Conservation (phyloP, 64 coral and sea anemone genomes). For the Hydrozoanthus tunicans region DNA sequence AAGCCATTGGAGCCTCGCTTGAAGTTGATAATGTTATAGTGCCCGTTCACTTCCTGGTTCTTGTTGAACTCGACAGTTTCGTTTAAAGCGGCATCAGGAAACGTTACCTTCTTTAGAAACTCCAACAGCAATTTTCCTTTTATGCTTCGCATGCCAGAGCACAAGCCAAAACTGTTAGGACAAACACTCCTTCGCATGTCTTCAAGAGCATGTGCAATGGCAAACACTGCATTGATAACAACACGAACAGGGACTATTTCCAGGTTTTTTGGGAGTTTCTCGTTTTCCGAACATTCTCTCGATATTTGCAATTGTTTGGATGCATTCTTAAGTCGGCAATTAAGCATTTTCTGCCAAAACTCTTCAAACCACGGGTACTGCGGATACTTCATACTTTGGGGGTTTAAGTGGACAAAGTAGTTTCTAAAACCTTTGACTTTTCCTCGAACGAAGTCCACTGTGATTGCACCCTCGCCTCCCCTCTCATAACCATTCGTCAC, state of each 20-base stretch:
- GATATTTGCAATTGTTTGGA: slow-evolving; percentile 13
- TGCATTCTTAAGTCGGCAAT: slow-evolving; percentile 51
- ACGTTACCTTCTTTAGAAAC: slow-evolving; percentile 85
- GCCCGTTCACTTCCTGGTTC: slow-evolving; percentile 89
- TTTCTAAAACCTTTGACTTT: slow-evolving; percentile 69
- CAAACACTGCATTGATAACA: slow-evolving; percentile 91
- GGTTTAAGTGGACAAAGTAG: slow-evolving; percentile 58
- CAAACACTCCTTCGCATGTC: slow-evolving; percentile 74
- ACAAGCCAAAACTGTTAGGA: slow-evolving; percentile 20
- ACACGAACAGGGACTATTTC: slow-evolving; percentile 85
- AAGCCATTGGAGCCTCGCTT: slow-evolving; percentile 55
- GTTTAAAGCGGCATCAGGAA: slow-evolving; percentile 81
- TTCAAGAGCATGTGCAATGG: slow-evolving; percentile 87
- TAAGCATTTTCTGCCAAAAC: slow-evolving; percentile 73
- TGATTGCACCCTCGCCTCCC: slow-evolving; percentile 74
- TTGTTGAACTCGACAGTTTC: slow-evolving; percentile 77
- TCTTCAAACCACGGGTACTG: slow-evolving; percentile 76
- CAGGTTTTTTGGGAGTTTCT: slow-evolving; percentile 55
- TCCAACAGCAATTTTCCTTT: slow-evolving; percentile 60
- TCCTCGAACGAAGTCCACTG: slow-evolving; percentile 80
- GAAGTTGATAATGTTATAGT: slow-evolving; percentile 87
- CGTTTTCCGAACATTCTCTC: slow-evolving; percentile 40
- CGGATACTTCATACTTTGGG: slow-evolving; percentile 23
- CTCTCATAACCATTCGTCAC: slow-evolving; percentile 74
- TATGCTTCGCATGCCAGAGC: slow-evolving; percentile 62